Evolutionary conservation across 2,888 invertebrate species (phyloP), one percentile per base, ranked within the genome.

Genomic region (Apoda limacodes): DNA sequence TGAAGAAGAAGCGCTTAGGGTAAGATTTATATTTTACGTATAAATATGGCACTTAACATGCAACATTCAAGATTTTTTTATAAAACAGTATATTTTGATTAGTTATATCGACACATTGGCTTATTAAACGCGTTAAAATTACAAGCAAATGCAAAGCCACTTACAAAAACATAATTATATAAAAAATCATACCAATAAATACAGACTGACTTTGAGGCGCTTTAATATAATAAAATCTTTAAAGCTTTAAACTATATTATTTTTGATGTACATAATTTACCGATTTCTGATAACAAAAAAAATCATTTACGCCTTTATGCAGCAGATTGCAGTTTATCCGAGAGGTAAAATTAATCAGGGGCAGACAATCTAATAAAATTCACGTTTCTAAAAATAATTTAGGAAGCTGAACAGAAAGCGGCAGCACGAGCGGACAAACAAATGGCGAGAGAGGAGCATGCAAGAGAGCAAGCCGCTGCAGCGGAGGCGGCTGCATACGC

Each of bases 1-100:
- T 24, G 96, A 97, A 74, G 95, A 95, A 67, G 94, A 95, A 80
- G 94, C 94, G 35, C 88, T 94, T 55, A 87, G 90, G 84, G 93
- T 93, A 81, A 80, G 75, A 24, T 21, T 23, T n/a, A 14, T 11
- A n/a, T n/a, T n/a, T n/a, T n/a, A n/a, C n/a, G n/a, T n/a, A n/a
- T n/a, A n/a, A n/a, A n/a, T n/a, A n/a, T n/a, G n/a, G n/a, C n/a
- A n/a, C n/a, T n/a, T n/a, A n/a, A n/a, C n/a, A n/a, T n/a, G n/a
- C n/a, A n/a, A n/a, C n/a, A n/a, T n/a, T n/a, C n/a, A n/a, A n/a
- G n/a, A n/a, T n/a, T n/a, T n/a, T n/a, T n/a, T n/a, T n/a, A n/a
- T n/a, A n/a, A n/a, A n/a, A n/a, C n/a, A n/a, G n/a, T n/a, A n/a
- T n/a, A n/a, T n/a, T n/a, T n/a, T n/a, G n/a, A n/a, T n/a, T n/a